These are phyloP conservation scores for Xenotilapia leptura DNA, from an alignment of 2,113 vertebrate species.

Conservation along the genomic window DNA sequence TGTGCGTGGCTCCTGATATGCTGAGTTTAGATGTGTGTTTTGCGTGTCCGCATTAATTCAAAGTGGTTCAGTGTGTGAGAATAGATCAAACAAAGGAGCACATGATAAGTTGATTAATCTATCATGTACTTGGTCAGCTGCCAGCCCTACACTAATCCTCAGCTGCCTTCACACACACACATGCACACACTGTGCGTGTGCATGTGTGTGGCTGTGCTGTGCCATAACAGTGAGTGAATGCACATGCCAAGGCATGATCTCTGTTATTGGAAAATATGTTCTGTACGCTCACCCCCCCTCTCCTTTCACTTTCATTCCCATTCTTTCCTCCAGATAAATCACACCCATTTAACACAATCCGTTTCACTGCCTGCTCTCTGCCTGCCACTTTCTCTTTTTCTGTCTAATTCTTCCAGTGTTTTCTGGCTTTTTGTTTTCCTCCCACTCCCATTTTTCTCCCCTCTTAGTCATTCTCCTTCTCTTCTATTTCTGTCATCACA, in stretches of 20 bases:
- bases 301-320: neutral
- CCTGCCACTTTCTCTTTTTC: neutral
- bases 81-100: slow-evolving; percentile 2
- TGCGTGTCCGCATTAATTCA: neutral
- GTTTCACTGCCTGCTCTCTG: neutral
- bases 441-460: neutral
- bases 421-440: neutral
- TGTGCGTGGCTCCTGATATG: neutral
- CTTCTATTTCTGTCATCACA: slow-evolving; percentile 38
- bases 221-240: neutral
- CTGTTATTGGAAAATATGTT: neutral
- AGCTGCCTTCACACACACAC: neutral
- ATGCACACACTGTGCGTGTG: neutral
- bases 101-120: neutral
- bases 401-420: neutral
- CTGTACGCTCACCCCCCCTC: neutral
- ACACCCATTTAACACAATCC: slow-evolving; percentile 6
- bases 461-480: slow-evolving; percentile 5
- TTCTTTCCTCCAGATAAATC: slow-evolving; percentile 4
- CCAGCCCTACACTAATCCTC: neutral
- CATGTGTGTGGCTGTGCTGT: neutral
- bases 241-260: slow-evolving; percentile 14
- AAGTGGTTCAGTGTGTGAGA: neutral
- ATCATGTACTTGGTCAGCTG: neutral
- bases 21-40: neutral